Base-by-base conservation (phyloP, 2,888 invertebrate species). In the Sinelater perroti region DNA sequence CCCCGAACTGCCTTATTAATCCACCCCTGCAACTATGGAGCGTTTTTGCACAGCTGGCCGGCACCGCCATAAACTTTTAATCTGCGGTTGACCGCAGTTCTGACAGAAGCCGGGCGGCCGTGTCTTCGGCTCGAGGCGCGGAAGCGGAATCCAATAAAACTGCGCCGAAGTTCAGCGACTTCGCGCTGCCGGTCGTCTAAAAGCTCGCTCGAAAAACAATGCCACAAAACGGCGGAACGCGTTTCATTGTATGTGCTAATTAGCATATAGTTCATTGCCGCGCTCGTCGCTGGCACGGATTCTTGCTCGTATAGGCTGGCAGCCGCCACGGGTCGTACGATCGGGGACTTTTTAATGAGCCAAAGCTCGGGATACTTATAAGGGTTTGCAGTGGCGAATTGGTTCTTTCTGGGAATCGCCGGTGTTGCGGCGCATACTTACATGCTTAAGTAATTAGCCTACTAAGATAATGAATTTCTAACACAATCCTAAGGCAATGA, bases 261-360 rank as follows among this genome's bases (percentile, higher is more conserved):
- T 56, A 51, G 44, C 56, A 45, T 53, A 42, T 52, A 52, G 50
- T 56, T 56, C 56, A 56, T 56, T 56, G 50, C 51, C 51, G 31
- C 18, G 30, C 20, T 10, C 18, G 10, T 16, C 10, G 24, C 10
- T 44, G 16, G 30, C 18, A 28, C 18, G n/a, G 28, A 16, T 44
- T 44, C 44, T 44, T 17, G 18, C 14, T 13, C 16, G 28, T 28
- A 30, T 28, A 44, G 14, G 2, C 30, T 18, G 30, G 17, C 18
- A 13, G 18, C 17, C 21, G 24, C 38, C 10, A 10, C 24, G 13
- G 14, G 24, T 13, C 11, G 24, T 24, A 16, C n/a, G 35, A 6
- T 16, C 30, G 11, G 10, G 16, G 16, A 14, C 10, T 13, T 35
- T 35, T 35, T 16, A n/a, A n/a, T n/a, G n/a, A n/a, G n/a, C n/a